phyloP scores from a whole-genome alignment of 2,888 invertebrate species.

The Limulus polyphemus region DNA sequence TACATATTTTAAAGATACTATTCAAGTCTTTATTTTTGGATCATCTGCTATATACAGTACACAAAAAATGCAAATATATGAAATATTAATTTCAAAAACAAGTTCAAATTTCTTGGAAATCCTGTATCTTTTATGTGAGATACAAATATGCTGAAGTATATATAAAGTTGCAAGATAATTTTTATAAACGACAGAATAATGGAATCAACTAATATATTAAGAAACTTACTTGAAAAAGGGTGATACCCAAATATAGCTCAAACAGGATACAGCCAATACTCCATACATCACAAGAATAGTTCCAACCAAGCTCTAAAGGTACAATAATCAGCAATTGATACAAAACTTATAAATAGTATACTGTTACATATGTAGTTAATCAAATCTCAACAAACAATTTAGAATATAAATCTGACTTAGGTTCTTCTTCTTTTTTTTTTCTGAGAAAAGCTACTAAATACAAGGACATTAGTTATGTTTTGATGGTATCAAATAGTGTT shows the following conservation, averaged over 20 bases:
- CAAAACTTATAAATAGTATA: too few species aligned
- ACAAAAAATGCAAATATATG: neutral
- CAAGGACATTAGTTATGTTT: too few species aligned
- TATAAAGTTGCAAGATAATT: too few species aligned
- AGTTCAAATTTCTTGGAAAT: neutral
- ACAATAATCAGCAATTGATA: neutral
- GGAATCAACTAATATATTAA: neutral
- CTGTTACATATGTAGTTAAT: too few species aligned
- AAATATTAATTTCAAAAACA: conserved; percentile 2
- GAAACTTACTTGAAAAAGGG: conserved; percentile 60
- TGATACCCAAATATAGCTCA: conserved; percentile 94
- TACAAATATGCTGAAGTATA: too few species aligned
- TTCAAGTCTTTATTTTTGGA: too few species aligned
- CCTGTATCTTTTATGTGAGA: conserved; percentile 1
- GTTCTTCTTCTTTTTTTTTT: neutral
- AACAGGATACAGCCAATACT: conserved; percentile 98
- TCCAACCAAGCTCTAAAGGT: conserved; percentile 88
- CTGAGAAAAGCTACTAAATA: neutral
- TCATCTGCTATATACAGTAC: too few species aligned
- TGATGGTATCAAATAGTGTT: neutral
- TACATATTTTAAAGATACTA: too few species aligned
- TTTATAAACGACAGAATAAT: too few species aligned
- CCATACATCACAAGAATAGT: conserved; percentile 99
- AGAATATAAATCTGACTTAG: neutral
- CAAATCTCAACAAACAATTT: neutral